These are phyloP conservation scores for Aphaenogaster floridana DNA, from an alignment of 1,140 invertebrate genomes.

Conservation along the genomic window DNA sequence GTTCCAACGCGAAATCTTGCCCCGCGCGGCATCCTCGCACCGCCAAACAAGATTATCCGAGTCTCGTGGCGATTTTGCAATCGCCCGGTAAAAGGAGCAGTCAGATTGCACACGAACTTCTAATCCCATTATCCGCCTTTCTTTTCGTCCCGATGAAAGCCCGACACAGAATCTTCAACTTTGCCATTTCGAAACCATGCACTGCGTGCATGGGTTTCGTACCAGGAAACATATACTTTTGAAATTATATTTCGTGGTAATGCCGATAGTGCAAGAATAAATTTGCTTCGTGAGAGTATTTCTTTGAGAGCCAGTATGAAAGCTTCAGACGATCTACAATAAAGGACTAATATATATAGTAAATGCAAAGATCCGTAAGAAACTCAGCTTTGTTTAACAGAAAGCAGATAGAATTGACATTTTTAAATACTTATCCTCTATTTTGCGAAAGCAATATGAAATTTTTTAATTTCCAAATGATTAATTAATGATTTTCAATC, in stretches of 20 bases:
- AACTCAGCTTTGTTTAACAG: neutral
- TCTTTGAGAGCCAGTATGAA: neutral
- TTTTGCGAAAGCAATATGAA: neutral
- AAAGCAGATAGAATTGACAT: neutral
- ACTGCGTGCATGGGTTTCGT: slow-evolving; percentile 35
- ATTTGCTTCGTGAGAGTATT: slow-evolving; percentile 19
- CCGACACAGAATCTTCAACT: slow-evolving; percentile 41
- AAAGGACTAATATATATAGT: neutral
- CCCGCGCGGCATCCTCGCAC: neutral
- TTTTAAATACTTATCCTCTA: neutral
- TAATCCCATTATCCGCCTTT: slow-evolving; percentile 35
- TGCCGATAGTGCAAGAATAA: neutral
- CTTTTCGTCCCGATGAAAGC: slow-evolving; percentile 34
- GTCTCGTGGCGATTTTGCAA: slow-evolving; percentile 29
- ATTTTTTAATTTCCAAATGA: neutral
- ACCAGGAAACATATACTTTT: slow-evolving; percentile 38
- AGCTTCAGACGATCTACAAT: neutral
- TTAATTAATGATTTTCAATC: neutral
- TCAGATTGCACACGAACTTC: slow-evolving; percentile 47
- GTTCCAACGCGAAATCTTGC: neutral
- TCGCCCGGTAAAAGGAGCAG: slow-evolving; percentile 36
- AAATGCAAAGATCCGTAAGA: neutral
- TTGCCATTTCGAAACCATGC: slow-evolving; percentile 44
- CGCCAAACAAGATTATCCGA: slow-evolving; percentile 30
- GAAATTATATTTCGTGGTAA: slow-evolving; percentile 34